A percentile compares a stretch with the other conserved stretches of the same genome.
phyloP scores from a whole-genome alignment of 2,888 invertebrate species.

The Eudemis profundana region DNA sequence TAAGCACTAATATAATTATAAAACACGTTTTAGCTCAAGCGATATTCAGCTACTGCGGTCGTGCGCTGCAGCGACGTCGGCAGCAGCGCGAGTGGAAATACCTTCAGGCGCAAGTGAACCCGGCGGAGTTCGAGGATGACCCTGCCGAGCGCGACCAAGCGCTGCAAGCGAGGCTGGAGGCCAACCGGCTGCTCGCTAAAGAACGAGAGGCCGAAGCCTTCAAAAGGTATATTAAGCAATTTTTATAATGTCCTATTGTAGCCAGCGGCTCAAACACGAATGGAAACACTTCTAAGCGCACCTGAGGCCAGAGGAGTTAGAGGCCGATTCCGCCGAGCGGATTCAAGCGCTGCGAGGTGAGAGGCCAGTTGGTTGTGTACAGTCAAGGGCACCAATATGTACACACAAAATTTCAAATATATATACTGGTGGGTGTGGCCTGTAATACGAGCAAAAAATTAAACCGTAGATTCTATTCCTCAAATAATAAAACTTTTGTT shows the following conservation, averaged over 20 bases:
- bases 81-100: slow-evolving; percentile 22
- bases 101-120: background rate
- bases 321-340: slow-evolving; percentile 14
- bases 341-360: slow-evolving; percentile 1
- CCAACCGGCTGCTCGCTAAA: background rate
- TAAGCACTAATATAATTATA: too few relatives aligned
- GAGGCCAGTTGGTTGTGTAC: slow-evolving; percentile 15
- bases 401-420: too few relatives aligned
- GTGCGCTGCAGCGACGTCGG: slow-evolving; percentile 11
- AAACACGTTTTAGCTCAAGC: too few relatives aligned
- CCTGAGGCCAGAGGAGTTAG: slow-evolving; percentile 4
- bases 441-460: too few relatives aligned
- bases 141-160: slow-evolving; percentile 10
- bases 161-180: slow-evolving; percentile 16
- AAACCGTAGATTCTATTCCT: too few relatives aligned
- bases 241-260: too few relatives aligned
- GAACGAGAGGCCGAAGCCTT: background rate
- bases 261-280: too few relatives aligned
- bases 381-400: too few relatives aligned
- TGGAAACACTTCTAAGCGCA: slow-evolving; percentile 4
- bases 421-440: too few relatives aligned
- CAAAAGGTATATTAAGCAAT: background rate
- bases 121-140: slow-evolving; percentile 24
- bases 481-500: too few relatives aligned
- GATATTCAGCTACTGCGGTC: slow-evolving; percentile 23